A percentile compares a stretch with the other conserved stretches of the same genome.
These are phyloP conservation scores for Cephus sareptanus DNA, from an alignment of 2,888 invertebrate species.

Conservation along the genomic window DNA sequence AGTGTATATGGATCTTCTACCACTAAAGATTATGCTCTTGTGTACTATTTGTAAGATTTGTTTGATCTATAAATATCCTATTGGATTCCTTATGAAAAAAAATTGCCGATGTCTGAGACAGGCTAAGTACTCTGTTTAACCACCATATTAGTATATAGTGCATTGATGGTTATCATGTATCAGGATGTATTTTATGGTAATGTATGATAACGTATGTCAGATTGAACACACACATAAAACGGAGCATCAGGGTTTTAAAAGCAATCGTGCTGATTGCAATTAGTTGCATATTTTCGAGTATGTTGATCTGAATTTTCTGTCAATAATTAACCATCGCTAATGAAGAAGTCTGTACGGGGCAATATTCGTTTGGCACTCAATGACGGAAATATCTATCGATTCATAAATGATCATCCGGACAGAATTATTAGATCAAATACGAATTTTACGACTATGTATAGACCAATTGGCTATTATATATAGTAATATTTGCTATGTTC, in stretches of 20 bases:
- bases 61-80: background rate
- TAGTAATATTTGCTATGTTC: background rate
- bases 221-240: conserved; percentile 3
- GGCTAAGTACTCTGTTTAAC: background rate
- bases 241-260: background rate
- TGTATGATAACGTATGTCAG: background rate
- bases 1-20: background rate
- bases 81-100: background rate
- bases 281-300: background rate
- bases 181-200: background rate
- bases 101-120: background rate
- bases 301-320: background rate
- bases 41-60: background rate
- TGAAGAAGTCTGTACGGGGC: background rate
- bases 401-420: background rate
- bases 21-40: background rate
- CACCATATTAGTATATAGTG: background rate
- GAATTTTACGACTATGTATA: background rate
- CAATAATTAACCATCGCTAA: background rate
- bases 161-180: background rate
- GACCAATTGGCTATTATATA: background rate
- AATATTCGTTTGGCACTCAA: background rate
- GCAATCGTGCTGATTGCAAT: background rate
- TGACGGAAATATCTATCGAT: background rate
- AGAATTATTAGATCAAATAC: background rate